Evolutionary conservation across 2,797 vertebrate genomes (phyloP).

Genomic region (Myotis pilosus): DNA sequence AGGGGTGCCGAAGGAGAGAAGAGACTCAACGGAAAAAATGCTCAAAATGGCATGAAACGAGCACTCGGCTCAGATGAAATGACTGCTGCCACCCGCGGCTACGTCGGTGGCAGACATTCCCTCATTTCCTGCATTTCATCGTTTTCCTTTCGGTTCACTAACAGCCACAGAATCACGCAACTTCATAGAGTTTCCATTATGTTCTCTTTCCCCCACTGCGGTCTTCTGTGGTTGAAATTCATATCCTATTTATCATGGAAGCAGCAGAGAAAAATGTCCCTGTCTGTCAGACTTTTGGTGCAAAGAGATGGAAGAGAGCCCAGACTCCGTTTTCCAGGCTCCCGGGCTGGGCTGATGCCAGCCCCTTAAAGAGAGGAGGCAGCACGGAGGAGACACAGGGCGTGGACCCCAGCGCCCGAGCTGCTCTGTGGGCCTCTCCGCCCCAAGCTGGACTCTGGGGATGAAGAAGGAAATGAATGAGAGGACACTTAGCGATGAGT

Average conservation of each 20-base stretch:
- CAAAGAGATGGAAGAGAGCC: constrained; percentile 61
- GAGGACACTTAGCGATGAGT: neutral
- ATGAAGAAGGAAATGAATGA: neutral
- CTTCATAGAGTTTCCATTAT: constrained; percentile 62
- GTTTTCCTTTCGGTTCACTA: constrained; percentile 47
- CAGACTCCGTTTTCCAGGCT: constrained; percentile 34
- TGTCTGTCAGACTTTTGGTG: constrained; percentile 57
- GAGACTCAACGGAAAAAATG: neutral
- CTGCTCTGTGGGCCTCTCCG: neutral
- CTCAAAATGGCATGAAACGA: neutral
- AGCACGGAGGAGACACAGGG: neutral
- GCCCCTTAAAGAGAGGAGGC: constrained; percentile 52
- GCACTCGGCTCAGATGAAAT: constrained; percentile 25
- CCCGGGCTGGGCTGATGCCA: constrained; percentile 43
- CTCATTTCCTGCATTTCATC: constrained; percentile 63
- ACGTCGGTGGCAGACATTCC: constrained; percentile 2
- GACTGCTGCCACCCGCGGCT: neutral
- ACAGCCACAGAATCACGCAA: constrained; percentile 52
- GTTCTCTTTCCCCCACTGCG: neutral
- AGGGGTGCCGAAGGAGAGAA: neutral
- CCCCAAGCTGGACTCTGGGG: neutral
- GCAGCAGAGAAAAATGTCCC: constrained; percentile 49
- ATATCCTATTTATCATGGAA: constrained; percentile 50
- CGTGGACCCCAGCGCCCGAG: accelerated
- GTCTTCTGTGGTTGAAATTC: constrained; percentile 58